Conservation (phyloP, 2,113 vertebrate genomes). For the Equus przewalskii region DNA sequence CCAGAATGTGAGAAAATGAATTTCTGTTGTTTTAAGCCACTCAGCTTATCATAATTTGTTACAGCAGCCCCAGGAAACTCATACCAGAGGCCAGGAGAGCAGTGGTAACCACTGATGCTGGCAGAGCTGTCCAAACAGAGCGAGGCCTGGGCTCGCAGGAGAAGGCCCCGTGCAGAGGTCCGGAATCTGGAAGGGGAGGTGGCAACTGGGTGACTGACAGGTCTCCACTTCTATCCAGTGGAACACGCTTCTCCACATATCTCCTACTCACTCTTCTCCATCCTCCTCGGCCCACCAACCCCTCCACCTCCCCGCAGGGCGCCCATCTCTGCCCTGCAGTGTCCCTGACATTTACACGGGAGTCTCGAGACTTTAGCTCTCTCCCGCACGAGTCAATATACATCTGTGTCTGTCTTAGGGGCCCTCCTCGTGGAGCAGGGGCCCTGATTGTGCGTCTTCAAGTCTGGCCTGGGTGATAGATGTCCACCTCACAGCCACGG, state of each 20-base stretch:
- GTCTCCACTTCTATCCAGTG: neutral
- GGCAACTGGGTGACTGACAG: accelerated
- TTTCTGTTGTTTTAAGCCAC: neutral
- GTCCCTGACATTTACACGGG: accelerated
- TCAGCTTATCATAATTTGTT: too few relatives aligned
- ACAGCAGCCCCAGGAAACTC: neutral
- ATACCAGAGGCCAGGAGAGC: neutral
- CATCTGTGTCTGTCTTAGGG: neutral
- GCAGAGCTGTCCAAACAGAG: neutral
- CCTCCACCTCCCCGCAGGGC: neutral
- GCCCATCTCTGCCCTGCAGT: neutral
- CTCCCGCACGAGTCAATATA: accelerated
- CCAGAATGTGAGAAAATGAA: neutral
- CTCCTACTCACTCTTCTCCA: neutral
- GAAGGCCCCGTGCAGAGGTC: accelerated
- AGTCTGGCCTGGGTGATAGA: neutral
- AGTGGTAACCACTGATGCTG: accelerated
- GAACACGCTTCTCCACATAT: neutral
- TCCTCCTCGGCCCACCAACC: neutral
- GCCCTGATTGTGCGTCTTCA: too few relatives aligned
- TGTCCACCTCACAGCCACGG: neutral
- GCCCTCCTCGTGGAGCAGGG: too few relatives aligned
- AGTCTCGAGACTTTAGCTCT: neutral
- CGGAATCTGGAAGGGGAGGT: neutral
- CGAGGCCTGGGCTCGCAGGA: too few relatives aligned